A percentile compares a stretch with the other conserved stretches of the same genome.
phyloP scores from a whole-genome alignment of 2,888 invertebrate species.

The Drosophila fungiperda region DNA sequence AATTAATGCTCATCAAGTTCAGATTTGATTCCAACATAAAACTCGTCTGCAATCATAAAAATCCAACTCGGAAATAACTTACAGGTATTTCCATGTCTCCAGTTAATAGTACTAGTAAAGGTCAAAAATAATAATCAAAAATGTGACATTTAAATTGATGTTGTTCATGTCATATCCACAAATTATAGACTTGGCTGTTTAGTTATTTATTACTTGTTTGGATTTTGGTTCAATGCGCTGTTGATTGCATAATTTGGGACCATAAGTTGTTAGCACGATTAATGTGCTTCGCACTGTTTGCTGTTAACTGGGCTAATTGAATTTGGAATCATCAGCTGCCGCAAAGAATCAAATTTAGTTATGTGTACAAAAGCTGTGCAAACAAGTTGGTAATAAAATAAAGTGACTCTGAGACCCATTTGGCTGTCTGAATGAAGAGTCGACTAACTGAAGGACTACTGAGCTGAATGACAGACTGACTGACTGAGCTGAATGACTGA shows the following conservation, averaged over 20 bases:
- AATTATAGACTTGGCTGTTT: not conserved
- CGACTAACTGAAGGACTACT: slow-evolving; percentile 9
- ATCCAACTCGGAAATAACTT: not conserved
- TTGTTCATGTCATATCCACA: not conserved
- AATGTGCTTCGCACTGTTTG: slow-evolving; percentile 35
- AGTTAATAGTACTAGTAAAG: not conserved
- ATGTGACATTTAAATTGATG: not conserved
- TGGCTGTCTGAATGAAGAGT: slow-evolving; percentile 13
- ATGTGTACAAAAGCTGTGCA: slow-evolving; percentile 41
- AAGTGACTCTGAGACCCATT: slow-evolving; percentile 57
- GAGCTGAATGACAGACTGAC: not conserved
- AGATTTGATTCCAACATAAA: not conserved
- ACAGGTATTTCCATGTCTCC: not conserved
- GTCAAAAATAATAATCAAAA: not conserved
- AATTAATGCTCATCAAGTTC: not conserved
- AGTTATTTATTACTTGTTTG: not conserved
- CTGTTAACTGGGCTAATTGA: slow-evolving; percentile 68
- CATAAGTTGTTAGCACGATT: slow-evolving; percentile 59
- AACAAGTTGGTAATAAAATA: slow-evolving; percentile 73
- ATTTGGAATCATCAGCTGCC: slow-evolving; percentile 50
- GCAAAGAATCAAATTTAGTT: slow-evolving; percentile 59
- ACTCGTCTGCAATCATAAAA: not conserved
- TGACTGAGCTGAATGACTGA: not conserved
- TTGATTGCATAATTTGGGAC: slow-evolving; percentile 59
- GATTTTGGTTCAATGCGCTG: slow-evolving; percentile 33